Evolutionary conservation across 2,888 invertebrate species (phyloP), one percentile per base, ranked within the genome.

Genomic region (Andrena bucephala): DNA sequence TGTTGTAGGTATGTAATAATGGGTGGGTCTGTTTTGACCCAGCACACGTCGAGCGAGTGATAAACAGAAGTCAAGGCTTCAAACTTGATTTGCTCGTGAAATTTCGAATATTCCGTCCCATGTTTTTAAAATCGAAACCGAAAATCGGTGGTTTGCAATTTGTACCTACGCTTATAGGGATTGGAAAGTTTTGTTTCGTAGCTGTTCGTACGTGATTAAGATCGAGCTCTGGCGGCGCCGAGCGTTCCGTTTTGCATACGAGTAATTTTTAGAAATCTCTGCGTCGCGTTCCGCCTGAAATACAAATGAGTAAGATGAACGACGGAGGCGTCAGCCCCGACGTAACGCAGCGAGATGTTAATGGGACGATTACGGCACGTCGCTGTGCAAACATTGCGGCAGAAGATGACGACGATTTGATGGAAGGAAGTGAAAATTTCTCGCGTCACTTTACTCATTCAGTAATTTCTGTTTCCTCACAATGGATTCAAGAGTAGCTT

Each of bases 251-350:
- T 68, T 63, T 33, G 54, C 76, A 24, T 63, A 16, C 13, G 16
- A 33, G 36, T 48, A 3, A 62, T 31, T 54, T 74, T 48, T 67
- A 33, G 20, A 76, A 7, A 63, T 77, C 36, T 67, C 62, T 31
- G 48, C 54, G 29, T 27, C 54, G 29, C 7, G 33, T 13, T 27
- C 29, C 2, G 27, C 4, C 33, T 59, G 65, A 65, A 79, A 79
- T 69, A 77, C 63, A 65, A 77, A 52, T 69, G 63, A 77, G 65
- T 29, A 57, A 65, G 63, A 29, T 50, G 33, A 54, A 24, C 68
- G 68, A 63, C 33, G 42, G 42, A 24, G 48, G 27, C 52, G 75
- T 54, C 54, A 33, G 36, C 50, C 16, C 20, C 52, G 54, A 33
- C 54, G 33, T 62, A 62, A 63, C 16, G 24, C 2, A 27, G 5